Base-by-base conservation (phyloP, 2,113 vertebrate genomes). In the Andinoacara biseriatus region DNA sequence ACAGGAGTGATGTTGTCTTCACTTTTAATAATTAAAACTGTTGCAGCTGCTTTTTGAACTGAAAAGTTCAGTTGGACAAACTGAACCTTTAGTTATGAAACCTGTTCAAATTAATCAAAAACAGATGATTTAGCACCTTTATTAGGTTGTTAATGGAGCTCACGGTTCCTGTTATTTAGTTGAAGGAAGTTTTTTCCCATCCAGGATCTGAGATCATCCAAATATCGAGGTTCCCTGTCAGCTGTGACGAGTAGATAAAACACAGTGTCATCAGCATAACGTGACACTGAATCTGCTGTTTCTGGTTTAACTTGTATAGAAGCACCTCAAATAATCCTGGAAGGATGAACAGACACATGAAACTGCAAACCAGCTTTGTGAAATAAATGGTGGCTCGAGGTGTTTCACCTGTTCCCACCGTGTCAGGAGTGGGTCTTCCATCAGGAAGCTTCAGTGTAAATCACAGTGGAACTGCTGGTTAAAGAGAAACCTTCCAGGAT, bases 101-200 rank as follows among this genome's bases (percentile, higher is more conserved):
- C 15, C 22, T 67, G 0, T 46, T 67, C 26, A 10, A 31, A 31
- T 31, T 5, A 31, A n/a, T n/a, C n/a, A 31, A 31, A 5, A 31
- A 31, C 29, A 31, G 10, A 43, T 2, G 40, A 43, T 2, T 43
- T 11, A 43, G 40, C 10, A 14, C 13, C 40, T 43, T 49, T 49
- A 4, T 49, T 17, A 17, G 15, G 46, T 15, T 49, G 24, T 11
- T 49, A 24, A 6, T 20, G 0, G 17, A 69, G 65, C 43, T 31
- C 24, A 31, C 20, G 10, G 0, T 40, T 22, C 17, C 14, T 67
- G 0, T 29, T 17, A 49, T 18, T 67, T 0, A 0, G 17, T 69
- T 31, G 0, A 13, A 0, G 20, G 11, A 29, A 0, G 0, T 22
- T 22, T 20, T 54, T 10, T n/a, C 0, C 52, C 52, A 54, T 20